Evolutionary conservation across 2,797 vertebrate species (phyloP), one percentile per base, ranked within the genome.

Genomic region (Falco naumanni): DNA sequence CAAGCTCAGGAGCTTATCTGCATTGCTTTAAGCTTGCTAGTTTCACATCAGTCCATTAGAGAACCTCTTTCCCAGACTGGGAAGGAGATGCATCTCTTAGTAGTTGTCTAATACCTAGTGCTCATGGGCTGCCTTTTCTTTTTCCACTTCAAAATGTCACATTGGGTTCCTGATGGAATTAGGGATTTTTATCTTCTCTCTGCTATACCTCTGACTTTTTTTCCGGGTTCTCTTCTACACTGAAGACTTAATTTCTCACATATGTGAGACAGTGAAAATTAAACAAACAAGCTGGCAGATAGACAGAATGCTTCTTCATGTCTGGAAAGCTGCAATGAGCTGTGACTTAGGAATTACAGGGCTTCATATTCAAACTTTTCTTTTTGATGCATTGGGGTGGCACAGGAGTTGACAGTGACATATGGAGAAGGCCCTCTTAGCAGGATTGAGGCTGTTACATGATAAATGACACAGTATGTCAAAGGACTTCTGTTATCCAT

Each of bases 401-500:
- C 41, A 63, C 88, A 82, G 84, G 90, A 97, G 86, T 85, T 74
- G 98, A 98, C 98, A 97, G 94, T 98, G 98, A 98, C 97, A 90
- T 98, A 98, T 98, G 96, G 98, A 97, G 94, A 96, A 95, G 95
- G 96, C 92, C 97, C 96, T 64, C 76, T 97, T 97, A 95, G 98
- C 78, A 89, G 96, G 97, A 98, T 96, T 96, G 98, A 97, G 98
- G 97, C 97, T 96, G 94, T 94, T 94, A 87, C 79, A 93, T 98
- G 98, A 99, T 98, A 98, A 98, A 99, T 98, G 98, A 97, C 96
- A 97, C 86, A 91, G 94, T 97, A 96, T 98, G 97, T 98, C 98
- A 98, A 94, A 94, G 95, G 93, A 97, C 96, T 96, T 96, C 95
- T 97, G 97, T 98, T 98, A 98, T 98, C 97, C 97, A 98, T 98